These are phyloP conservation scores for Heliornis fulica DNA, from an alignment of 2,113 vertebrate genomes.

Conservation along the genomic window DNA sequence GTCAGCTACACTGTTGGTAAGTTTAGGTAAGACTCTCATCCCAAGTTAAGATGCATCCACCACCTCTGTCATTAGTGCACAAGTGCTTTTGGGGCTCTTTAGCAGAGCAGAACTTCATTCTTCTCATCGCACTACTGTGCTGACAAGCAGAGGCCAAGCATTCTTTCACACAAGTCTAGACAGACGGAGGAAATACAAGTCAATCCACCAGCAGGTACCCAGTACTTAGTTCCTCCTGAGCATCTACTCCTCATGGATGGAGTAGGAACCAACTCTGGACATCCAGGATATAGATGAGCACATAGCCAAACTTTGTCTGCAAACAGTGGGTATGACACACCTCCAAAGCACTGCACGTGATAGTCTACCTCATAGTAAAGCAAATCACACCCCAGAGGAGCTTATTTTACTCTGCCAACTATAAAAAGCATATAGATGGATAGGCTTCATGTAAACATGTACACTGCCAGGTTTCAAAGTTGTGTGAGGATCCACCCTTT, in stretches of 20 bases:
- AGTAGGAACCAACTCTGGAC: neutral
- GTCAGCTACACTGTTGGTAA: neutral
- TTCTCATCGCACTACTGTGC: neutral
- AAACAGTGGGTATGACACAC: neutral
- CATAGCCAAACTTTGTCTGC: neutral
- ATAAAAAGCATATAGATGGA: neutral
- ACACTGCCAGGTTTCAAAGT: neutral
- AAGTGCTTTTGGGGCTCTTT: neutral
- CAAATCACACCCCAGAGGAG: neutral
- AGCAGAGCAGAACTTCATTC: neutral
- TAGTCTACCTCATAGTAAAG: neutral
- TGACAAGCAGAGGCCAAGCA: neutral
- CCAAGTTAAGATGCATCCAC: neutral
- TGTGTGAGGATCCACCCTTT: neutral
- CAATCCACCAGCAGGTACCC: neutral
- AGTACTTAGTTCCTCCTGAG: rapidly evolving
- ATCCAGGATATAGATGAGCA: neutral
- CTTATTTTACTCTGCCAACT: neutral
- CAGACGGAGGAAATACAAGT: neutral
- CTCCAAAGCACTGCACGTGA: rapidly evolving
- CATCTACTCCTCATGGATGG: rapidly evolving
- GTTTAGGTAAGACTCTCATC: neutral
- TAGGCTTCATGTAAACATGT: neutral
- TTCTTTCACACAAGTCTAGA: neutral
- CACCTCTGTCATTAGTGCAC: rapidly evolving